These are phyloP conservation scores for Plotosus lineatus DNA, from an alignment of 2,113 vertebrate species.

Conservation along the genomic window DNA sequence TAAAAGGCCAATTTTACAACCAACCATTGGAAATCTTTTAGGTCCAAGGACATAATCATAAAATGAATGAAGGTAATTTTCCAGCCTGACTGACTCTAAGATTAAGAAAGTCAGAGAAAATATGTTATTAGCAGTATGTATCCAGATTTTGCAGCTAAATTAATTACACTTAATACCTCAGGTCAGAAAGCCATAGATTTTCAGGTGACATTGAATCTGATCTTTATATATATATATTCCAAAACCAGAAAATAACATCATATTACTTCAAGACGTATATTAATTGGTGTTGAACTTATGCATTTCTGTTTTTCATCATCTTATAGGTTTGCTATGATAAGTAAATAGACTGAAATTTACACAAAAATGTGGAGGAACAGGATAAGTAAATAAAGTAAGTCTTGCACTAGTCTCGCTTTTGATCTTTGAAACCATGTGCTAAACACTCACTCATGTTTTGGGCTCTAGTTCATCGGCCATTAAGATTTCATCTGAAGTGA, in stretches of 20 bases:
- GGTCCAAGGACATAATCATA: not conserved
- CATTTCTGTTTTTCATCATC: not conserved
- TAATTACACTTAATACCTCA: not conserved
- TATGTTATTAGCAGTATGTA: not conserved
- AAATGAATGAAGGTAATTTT: conserved; percentile 13
- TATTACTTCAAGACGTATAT: too few relatives aligned
- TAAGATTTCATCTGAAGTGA: not conserved
- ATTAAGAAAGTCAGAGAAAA: not conserved
- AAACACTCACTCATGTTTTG: not conserved
- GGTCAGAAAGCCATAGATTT: not conserved
- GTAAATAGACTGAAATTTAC: not conserved
- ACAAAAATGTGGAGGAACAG: not conserved
- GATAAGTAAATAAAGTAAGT: not conserved
- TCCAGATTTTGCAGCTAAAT: not conserved
- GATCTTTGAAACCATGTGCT: not conserved
- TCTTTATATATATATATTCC: too few relatives aligned
- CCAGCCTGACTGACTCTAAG: conserved; percentile 7
- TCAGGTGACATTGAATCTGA: too few relatives aligned
- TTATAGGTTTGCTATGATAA: not conserved
- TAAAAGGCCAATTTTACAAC: not conserved
- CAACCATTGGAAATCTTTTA: conserved; percentile 20
- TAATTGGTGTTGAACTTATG: too few relatives aligned
- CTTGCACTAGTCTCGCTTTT: not conserved
- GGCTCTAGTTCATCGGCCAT: not conserved
- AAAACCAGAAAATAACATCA: too few relatives aligned